Evolutionary conservation across 2,113 vertebrate genomes (phyloP), one percentile per base, ranked within the genome.

Genomic region (Melanerpes aurifrons): DNA sequence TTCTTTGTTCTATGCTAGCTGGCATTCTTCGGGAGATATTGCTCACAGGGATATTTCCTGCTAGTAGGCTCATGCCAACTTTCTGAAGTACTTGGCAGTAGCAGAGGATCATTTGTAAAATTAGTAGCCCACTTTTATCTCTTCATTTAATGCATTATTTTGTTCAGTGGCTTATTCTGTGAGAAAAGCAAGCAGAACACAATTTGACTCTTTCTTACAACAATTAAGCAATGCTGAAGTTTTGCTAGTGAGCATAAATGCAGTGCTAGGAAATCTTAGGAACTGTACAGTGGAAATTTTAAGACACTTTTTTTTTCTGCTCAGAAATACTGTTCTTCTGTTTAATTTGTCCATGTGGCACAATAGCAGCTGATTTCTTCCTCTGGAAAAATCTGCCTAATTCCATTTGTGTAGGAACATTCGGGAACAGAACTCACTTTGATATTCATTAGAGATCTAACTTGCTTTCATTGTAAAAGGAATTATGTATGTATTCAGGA

Each of bases 71-170:
- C 50, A 53, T 88, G 80, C 80, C 92, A 96, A 24, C 40, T 92
- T 89, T 94, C 59, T 84, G 61, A 86, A 84, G 70, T 81, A 72
- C 48, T 90, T 95, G 90, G 87, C 87, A 88, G 59, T n/a, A 89
- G 67, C 56, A 83, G 70, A 90, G 29, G 45, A 91, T 78, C 54
- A 91, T 94, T 95, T 94, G 50, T 90, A 94, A 93, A 95, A 94
- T 93, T 88, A 83, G 86, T 81, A 88, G 48, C 40, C n/a, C 24
- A 63, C 66, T 90, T 95, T 72, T 90, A 86, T 94, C 48, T 82
- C 18, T 83, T 94, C 87, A 67, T 40, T 96, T 86, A 53, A 66
- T 92, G 29, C 45, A 78, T 92, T 95, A 88, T 94, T 94, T 95
- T 43, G 62, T 58, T 77, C 92, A 91, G 72, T 81, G 66, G 21